A percentile compares a stretch with the other conserved stretches of the same genome.
These are phyloP conservation scores for Liodrosophila aerea DNA, from an alignment of 2,888 invertebrate genomes.

Conservation along the genomic window DNA sequence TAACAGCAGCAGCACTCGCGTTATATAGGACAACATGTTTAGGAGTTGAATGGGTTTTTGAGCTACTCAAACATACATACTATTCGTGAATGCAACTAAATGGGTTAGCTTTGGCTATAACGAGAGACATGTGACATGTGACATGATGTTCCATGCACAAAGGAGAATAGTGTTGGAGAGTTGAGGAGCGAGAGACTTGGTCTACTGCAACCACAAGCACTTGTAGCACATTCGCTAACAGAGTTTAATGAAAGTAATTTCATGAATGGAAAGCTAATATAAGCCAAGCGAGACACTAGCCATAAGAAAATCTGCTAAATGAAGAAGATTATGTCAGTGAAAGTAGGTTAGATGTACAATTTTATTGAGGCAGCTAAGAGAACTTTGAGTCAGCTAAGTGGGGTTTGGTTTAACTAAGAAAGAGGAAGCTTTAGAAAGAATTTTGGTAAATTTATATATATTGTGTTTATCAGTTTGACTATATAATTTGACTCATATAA, in stretches of 20 bases:
- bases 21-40: constrained; percentile 33
- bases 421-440: no score
- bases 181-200: constrained; percentile 6
- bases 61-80: constrained; percentile 57
- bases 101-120: constrained; percentile 53
- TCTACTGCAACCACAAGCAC: constrained; percentile 18
- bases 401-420: no score
- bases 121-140: constrained; percentile 11
- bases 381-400: no score
- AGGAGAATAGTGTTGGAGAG: constrained; percentile 4
- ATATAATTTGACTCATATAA: neutral
- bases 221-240: constrained; percentile 5
- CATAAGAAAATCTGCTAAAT: neutral
- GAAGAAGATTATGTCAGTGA: constrained; percentile 1
- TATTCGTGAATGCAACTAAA: constrained; percentile 42
- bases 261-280: constrained; percentile 20
- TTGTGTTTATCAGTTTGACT: no score
- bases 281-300: neutral
- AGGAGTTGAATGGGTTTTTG: constrained; percentile 26
- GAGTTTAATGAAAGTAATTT: constrained; percentile 15
- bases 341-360: constrained; percentile 6
- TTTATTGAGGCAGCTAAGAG: neutral
- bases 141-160: constrained; percentile 28
- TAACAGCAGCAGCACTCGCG: constrained; percentile 28
- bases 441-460: neutral